Conservation (phyloP, 2,797 vertebrate species). For the Ataeniobius toweri region DNA sequence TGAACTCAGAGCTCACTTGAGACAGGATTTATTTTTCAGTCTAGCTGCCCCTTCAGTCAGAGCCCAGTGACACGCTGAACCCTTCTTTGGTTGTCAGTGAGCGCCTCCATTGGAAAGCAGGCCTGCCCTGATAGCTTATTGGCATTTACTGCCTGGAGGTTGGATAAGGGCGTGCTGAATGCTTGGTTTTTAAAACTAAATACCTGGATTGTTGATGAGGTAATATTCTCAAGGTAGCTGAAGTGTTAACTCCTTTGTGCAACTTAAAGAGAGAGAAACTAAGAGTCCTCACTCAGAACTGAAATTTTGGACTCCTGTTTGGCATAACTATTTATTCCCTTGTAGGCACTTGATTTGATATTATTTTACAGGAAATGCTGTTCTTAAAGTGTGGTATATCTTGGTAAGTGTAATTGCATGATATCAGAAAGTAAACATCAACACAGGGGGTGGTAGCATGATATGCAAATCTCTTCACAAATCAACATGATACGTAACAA, state of each 20-base stretch:
- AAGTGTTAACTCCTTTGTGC: not conserved
- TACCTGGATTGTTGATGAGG: not conserved
- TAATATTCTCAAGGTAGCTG: not conserved
- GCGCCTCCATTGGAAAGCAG: too few relatives aligned
- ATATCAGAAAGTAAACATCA: not conserved
- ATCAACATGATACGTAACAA: too few relatives aligned
- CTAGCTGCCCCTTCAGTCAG: too few relatives aligned
- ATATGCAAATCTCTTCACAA: not conserved
- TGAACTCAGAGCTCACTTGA: not conserved
- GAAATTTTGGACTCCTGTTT: not conserved
- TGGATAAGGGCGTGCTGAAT: too few relatives aligned
- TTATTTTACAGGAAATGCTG: not conserved
- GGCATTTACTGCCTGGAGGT: too few relatives aligned
- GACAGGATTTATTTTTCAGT: not conserved
- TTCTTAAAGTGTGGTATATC: not conserved
- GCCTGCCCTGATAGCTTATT: too few relatives aligned
- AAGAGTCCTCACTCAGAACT: not conserved
- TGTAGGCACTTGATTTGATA: not conserved
- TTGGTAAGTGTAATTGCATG: too few relatives aligned
- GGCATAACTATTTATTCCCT: too few relatives aligned
- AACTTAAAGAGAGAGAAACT: not conserved
- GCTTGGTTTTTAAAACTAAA: too few relatives aligned
- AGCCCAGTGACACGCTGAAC: too few relatives aligned
- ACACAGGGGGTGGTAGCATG: not conserved
- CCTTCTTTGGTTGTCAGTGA: too few relatives aligned